Evolutionary conservation across 2,797 vertebrate species (phyloP).

Genomic region (Chaetodon trifasciatus): DNA sequence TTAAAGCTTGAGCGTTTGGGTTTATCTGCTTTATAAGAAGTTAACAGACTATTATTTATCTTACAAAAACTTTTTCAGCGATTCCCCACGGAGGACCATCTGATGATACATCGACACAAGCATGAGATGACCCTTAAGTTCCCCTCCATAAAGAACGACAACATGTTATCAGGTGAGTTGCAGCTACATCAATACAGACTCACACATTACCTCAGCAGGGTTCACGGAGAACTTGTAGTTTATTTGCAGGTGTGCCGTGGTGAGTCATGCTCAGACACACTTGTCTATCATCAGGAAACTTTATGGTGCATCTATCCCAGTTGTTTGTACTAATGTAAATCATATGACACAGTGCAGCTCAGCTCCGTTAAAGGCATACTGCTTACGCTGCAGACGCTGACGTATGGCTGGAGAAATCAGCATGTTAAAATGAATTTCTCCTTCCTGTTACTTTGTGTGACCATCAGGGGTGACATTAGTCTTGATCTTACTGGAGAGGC

Average conservation of each 20-base stretch:
- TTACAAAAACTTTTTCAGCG: constrained; percentile 81
- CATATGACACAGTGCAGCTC: constrained; percentile 34
- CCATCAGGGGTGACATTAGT: constrained; percentile 42
- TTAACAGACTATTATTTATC: constrained; percentile 7
- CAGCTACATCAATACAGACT: constrained; percentile 45
- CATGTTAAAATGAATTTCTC: constrained; percentile 44
- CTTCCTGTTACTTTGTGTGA: constrained; percentile 43
- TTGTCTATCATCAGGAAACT: constrained; percentile 62
- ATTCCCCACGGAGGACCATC: constrained; percentile 98
- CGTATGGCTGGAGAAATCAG: constrained; percentile 28
- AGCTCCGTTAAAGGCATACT: constrained; percentile 1
- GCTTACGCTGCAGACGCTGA: constrained; percentile 32
- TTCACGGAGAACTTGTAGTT: constrained; percentile 29
- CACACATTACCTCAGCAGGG: constrained; percentile 24
- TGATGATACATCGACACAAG: constrained; percentile 99
- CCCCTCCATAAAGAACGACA: constrained; percentile 99
- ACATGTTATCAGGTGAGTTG: constrained; percentile 97
- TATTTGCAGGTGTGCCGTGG: constrained; percentile 54
- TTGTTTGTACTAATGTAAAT: constrained; percentile 69
- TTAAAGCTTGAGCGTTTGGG: not conserved
- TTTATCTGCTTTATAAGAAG: constrained; percentile 10
- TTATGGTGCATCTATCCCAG: constrained; percentile 51
- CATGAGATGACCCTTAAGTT: constrained; percentile 99
- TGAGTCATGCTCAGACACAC: constrained; percentile 68
- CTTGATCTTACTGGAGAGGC: constrained; percentile 1